Evolutionary conservation across 2,113 vertebrate species (phyloP), one percentile per base, ranked within the genome.

Genomic region (Ardeotis arabs): DNA sequence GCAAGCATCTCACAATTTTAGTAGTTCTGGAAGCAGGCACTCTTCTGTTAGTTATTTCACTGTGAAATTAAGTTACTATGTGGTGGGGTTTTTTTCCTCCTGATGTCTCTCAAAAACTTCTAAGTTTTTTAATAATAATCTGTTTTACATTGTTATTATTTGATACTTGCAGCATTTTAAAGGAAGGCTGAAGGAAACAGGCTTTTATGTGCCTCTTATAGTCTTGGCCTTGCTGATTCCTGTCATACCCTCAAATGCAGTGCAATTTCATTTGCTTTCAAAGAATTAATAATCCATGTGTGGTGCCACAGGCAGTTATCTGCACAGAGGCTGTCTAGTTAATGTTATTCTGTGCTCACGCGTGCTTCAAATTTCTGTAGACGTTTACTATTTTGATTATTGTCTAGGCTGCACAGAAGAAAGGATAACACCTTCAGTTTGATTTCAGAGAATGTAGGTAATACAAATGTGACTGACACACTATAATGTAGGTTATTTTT

Each of bases 351-450:
- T 70, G 56, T 72, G 60, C 22, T 63, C n/a, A 9, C 7, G 8
- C 2, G 2, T 45, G 47, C 84, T 89, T 90, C 50, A 41, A 27
- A 33, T 79, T 60, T 60, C 80, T 62, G 24, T 9, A 23, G 73
- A 16, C 10, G 1, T 72, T 87, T 75, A 23, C 18, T 83, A 63
- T 41, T 83, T 41, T 64, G 50, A 60, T 84, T 90, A 29, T 72
- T 83, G 69, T 84, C 35, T 52, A 19, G 64, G 79, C 44, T 90
- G 69, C 60, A 49, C 52, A 84, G 86, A 59, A 53, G 67, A 72
- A 62, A 79, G 58, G 74, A 20, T 84, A 91, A 87, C 49, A 55
- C 77, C 66, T 89, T 95, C 83, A 56, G 80, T 89, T 85, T 95
- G 73, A 28, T 93, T 92, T 87, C 87, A 82, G 70, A 76, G 58